A percentile compares a stretch with the other conserved stretches of the same genome.
Conservation (phyloP, 92 coral and sea anemone genomes). For the Diadumene lineata region DNA sequence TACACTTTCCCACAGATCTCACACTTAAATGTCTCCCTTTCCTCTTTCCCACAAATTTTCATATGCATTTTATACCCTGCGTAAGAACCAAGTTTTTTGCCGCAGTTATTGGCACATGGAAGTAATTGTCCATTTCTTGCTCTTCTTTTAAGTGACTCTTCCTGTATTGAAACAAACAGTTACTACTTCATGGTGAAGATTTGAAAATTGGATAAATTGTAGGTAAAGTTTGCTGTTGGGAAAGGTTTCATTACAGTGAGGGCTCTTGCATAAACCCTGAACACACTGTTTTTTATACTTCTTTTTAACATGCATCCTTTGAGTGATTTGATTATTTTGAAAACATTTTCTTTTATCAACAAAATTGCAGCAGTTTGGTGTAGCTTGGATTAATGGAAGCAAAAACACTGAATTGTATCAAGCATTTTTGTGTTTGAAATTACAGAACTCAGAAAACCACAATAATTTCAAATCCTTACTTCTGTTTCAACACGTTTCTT, state of each 20-base stretch:
- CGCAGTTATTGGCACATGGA: conserved; percentile 33
- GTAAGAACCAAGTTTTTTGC: conserved; percentile 36
- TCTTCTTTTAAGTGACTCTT: conserved; percentile 1
- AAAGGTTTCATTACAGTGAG: too few species aligned
- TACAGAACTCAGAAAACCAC: not conserved
- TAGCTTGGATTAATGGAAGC: not conserved
- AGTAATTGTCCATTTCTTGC: conserved; percentile 9
- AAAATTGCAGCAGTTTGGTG: not conserved
- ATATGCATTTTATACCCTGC: conserved; percentile 35
- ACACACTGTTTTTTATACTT: too few species aligned
- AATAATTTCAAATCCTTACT: not conserved
- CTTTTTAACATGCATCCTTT: too few species aligned
- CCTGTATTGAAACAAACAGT: conserved; percentile 1
- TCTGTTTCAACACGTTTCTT: not conserved
- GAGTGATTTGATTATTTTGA: too few species aligned
- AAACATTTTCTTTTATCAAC: not conserved
- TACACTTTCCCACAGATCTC: conserved; percentile 60
- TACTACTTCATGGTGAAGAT: too few species aligned
- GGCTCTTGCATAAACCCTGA: too few species aligned
- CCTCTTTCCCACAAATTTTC: conserved; percentile 44
- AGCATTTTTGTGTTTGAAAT: too few species aligned
- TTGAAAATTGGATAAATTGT: too few species aligned
- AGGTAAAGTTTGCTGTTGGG: too few species aligned
- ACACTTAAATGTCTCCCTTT: conserved; percentile 46
- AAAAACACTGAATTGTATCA: too few species aligned